These are phyloP conservation scores for Catharus fuscescens DNA, from an alignment of 2,113 vertebrate species.

Conservation along the genomic window DNA sequence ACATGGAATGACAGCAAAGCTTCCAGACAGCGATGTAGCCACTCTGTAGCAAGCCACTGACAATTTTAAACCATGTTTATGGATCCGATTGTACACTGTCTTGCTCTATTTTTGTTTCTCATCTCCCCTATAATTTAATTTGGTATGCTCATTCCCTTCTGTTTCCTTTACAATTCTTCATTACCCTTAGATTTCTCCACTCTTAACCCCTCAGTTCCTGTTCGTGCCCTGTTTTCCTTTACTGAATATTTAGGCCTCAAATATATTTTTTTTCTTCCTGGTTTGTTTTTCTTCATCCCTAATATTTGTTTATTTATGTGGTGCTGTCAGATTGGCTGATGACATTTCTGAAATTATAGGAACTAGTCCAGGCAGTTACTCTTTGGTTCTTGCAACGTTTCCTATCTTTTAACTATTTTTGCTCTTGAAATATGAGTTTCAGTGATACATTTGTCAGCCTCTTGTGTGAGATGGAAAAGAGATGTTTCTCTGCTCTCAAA, in stretches of 20 bases:
- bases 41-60: background rate
- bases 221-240: background rate
- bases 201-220: background rate
- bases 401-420: background rate
- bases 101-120: background rate
- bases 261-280: rapidly evolving
- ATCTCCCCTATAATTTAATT: background rate
- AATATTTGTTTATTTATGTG: background rate
- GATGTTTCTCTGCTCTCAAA: background rate
- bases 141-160: background rate
- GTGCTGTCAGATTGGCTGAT: background rate
- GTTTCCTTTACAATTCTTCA: background rate
- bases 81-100: too few relatives aligned
- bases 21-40: background rate
- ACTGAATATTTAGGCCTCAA: background rate
- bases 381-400: background rate
- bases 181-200: background rate
- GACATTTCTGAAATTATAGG: background rate
- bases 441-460: background rate
- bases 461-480: background rate
- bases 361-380: background rate
- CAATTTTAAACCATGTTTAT: background rate
- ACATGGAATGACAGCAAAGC: background rate
- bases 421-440: background rate
- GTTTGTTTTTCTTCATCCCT: background rate